These are phyloP conservation scores for Eolophus roseicapilla DNA, from an alignment of 2,113 vertebrate genomes.

Conservation along the genomic window DNA sequence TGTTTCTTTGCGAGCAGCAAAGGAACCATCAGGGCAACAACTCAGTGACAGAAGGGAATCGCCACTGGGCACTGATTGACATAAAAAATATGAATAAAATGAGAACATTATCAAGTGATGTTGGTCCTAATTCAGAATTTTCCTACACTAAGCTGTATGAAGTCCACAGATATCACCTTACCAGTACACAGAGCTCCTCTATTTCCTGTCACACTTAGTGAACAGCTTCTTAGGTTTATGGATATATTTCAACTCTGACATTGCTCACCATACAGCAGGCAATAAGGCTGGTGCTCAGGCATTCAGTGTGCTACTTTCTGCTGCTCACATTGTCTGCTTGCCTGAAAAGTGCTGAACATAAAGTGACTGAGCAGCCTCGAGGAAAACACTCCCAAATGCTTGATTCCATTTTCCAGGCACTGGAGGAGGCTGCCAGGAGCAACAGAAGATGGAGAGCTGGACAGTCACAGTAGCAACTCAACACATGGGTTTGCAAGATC, in stretches of 20 bases:
- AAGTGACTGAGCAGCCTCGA: background rate
- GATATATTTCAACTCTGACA: background rate
- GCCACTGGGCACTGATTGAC: fast-evolving
- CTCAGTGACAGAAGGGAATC: background rate
- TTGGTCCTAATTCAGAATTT: background rate
- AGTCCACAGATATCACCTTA: background rate
- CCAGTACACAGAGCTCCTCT: background rate
- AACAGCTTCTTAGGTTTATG: background rate
- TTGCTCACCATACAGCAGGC: background rate
- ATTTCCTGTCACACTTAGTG: background rate
- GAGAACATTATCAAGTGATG: background rate
- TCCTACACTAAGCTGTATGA: background rate
- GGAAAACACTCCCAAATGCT: background rate
- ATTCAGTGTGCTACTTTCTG: background rate
- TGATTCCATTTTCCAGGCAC: background rate
- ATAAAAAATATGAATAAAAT: background rate
- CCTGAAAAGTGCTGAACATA: background rate
- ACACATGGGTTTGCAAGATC: background rate
- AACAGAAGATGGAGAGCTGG: background rate
- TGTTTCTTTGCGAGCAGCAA: background rate
- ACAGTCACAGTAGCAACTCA: background rate
- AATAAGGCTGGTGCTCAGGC: background rate
- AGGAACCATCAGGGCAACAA: background rate
- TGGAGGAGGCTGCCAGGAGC: background rate
- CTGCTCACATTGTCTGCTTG: background rate